A percentile compares a stretch with the other conserved stretches of the same genome.
phyloP scores from a whole-genome alignment of 1,140 invertebrate species.

The Aphaenogaster floridana region DNA sequence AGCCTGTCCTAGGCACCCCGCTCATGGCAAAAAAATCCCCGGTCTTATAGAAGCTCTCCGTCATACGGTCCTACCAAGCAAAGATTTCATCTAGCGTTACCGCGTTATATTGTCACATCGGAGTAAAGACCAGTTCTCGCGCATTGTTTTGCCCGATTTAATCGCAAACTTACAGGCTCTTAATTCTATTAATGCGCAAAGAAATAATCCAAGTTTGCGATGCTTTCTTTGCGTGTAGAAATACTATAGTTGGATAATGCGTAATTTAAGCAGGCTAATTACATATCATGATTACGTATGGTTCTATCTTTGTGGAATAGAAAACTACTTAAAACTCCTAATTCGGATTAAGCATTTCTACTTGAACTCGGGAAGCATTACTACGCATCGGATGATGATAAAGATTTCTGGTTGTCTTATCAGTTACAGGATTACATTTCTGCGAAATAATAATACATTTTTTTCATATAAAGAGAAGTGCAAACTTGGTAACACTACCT shows the following conservation, averaged over 20 bases:
- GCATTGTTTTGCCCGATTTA: background rate
- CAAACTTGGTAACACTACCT: conserved; percentile 87
- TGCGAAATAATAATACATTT: conserved; percentile 25
- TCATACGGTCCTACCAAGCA: conserved; percentile 91
- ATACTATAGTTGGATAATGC: background rate
- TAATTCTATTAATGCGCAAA: background rate
- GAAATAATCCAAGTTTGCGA: background rate
- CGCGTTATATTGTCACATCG: background rate
- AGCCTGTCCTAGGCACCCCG: conserved; percentile 89
- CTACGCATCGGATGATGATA: background rate
- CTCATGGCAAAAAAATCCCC: conserved; percentile 94
- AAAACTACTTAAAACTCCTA: conserved; percentile 7
- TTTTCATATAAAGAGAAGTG: background rate
- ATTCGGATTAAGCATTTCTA: conserved; percentile 6
- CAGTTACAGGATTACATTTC: background rate
- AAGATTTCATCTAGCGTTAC: conserved; percentile 46
- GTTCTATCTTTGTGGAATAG: background rate
- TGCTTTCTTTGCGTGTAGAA: background rate
- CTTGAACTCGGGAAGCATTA: background rate
- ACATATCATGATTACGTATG: background rate
- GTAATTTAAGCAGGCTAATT: background rate
- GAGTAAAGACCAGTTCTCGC: background rate
- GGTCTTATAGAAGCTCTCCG: conserved; percentile 93
- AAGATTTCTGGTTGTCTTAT: background rate
- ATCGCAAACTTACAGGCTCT: conserved; percentile 4